Evolutionary conservation across 2,113 vertebrate genomes (phyloP).

Genomic region (Chunga burmeisteri): DNA sequence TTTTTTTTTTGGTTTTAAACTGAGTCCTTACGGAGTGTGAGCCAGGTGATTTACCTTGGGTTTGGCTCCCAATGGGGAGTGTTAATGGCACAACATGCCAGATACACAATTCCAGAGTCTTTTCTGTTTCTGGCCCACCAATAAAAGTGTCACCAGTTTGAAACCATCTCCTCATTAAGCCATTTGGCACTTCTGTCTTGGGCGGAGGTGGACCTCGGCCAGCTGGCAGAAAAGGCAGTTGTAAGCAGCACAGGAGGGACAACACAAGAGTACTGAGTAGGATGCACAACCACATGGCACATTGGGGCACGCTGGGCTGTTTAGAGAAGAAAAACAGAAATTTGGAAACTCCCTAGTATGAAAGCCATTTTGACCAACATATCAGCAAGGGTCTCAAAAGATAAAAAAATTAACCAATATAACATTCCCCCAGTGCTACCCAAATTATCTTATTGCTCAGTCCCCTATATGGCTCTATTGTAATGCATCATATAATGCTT

Average conservation of each 20-base stretch:
- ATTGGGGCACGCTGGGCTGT: neutral
- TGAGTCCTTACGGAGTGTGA: neutral
- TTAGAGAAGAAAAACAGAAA: neutral
- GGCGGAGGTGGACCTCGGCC: neutral
- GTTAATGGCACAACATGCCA: neutral
- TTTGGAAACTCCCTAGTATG: neutral
- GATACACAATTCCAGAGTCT: neutral
- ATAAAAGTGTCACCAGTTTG: neutral
- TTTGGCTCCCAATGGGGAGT: neutral
- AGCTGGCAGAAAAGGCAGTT: neutral
- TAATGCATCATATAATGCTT: neutral
- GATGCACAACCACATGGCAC: neutral
- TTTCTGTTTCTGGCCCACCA: neutral
- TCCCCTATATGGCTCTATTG: neutral
- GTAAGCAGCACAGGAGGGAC: neutral
- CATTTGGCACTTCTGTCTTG: conserved; percentile 2
- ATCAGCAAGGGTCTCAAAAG: neutral
- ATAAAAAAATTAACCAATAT: neutral
- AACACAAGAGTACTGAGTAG: neutral
- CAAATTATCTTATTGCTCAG: neutral
- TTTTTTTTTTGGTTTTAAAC: neutral
- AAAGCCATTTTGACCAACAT: neutral
- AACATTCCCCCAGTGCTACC: neutral
- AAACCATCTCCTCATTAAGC: conserved; percentile 1
- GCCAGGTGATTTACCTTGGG: neutral